These are phyloP conservation scores for Neelides sp. DNA, from an alignment of 1,140 invertebrate species.

Conservation along the genomic window DNA sequence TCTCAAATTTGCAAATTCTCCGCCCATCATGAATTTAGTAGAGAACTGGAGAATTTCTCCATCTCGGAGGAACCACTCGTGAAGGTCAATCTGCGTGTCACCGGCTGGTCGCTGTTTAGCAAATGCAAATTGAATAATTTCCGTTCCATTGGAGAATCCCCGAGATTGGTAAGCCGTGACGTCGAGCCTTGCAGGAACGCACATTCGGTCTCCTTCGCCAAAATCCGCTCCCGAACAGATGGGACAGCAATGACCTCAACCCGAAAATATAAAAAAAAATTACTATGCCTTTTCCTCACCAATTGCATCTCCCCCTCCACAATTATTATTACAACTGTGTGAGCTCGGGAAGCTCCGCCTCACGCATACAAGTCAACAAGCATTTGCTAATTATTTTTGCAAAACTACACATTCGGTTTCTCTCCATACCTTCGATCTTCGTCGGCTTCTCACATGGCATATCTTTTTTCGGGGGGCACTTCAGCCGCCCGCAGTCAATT, in stretches of 20 bases:
- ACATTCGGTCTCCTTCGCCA: conserved; percentile 23
- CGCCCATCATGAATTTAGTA: conserved; percentile 29
- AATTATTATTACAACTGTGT: no score
- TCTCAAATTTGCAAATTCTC: conserved; percentile 27
- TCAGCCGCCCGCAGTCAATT: conserved; percentile 34
- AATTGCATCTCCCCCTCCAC: no score
- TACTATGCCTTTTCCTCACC: no score
- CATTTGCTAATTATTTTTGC: no score
- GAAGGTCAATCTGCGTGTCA: conserved; percentile 23
- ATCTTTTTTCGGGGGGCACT: conserved; percentile 32
- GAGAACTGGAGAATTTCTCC: conserved; percentile 29
- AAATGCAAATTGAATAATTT: conserved; percentile 29
- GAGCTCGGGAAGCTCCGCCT: no score
- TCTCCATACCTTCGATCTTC: conserved; percentile 35
- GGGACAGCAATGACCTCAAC: conserved; percentile 34
- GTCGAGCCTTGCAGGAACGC: conserved; percentile 28
- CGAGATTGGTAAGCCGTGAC: conserved; percentile 21
- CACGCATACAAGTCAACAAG: no score
- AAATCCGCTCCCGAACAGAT: conserved; percentile 22
- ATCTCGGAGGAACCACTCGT: conserved; percentile 23
- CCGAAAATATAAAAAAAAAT: no score
- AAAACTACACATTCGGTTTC: no score
- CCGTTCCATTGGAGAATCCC: conserved; percentile 24
- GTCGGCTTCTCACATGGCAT: conserved; percentile 34
- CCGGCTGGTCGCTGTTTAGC: conserved; percentile 7